These are phyloP conservation scores for Caenorhabditis tropicalis DNA, from an alignment of 1,140 invertebrate genomes.

Conservation along the genomic window DNA sequence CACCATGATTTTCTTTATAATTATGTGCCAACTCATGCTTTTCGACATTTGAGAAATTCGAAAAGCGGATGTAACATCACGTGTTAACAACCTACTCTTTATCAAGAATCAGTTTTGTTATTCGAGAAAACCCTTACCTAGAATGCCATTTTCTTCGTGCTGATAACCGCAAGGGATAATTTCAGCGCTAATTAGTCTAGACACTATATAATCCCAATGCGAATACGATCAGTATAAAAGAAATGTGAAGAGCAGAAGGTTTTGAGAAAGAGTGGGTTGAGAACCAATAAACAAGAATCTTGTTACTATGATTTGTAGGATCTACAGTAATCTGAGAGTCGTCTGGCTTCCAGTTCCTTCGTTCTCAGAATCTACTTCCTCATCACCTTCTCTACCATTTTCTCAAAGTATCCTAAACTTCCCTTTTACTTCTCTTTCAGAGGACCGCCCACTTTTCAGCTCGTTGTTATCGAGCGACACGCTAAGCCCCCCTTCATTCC, in stretches of 20 bases:
- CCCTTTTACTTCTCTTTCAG: too few relatives aligned
- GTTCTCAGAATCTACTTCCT: too few relatives aligned
- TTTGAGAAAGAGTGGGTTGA: too few relatives aligned
- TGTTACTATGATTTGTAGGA: too few relatives aligned
- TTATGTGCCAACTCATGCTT: neutral
- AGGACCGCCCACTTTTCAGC: too few relatives aligned
- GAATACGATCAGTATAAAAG: neutral
- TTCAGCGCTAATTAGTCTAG: neutral
- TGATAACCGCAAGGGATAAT: neutral
- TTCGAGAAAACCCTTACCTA: neutral
- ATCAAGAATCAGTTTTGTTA: neutral
- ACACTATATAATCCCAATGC: neutral
- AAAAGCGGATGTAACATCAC: neutral
- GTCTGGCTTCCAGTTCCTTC: too few relatives aligned
- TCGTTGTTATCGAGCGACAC: too few relatives aligned
- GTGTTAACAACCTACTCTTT: neutral
- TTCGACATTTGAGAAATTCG: neutral
- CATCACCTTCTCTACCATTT: too few relatives aligned
- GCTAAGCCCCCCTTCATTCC: too few relatives aligned
- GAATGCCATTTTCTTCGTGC: neutral
- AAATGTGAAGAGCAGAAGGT: neutral
- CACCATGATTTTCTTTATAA: neutral
- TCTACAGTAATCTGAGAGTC: too few relatives aligned
- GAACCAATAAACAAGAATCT: too few relatives aligned
- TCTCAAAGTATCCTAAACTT: too few relatives aligned